Conservation (phyloP, 2,797 vertebrate genomes). For the Sebastes goodei region DNA sequence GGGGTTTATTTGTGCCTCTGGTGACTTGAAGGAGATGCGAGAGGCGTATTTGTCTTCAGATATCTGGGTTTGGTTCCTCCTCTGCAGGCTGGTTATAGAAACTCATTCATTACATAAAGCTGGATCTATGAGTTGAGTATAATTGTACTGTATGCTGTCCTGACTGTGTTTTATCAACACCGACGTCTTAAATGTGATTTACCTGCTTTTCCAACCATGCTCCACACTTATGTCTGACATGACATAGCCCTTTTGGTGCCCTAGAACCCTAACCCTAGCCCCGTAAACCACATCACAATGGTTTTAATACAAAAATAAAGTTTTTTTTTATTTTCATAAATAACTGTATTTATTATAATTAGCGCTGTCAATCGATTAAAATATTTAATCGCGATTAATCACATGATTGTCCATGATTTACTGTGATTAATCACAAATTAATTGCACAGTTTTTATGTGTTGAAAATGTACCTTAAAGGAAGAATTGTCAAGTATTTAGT, state of each 20-base stretch:
- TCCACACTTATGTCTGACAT: background rate
- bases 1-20: constrained; percentile 9
- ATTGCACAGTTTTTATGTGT: fast-evolving
- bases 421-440: too few species aligned
- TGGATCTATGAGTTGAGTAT: background rate
- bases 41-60: constrained; percentile 40
- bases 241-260: background rate
- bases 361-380: too few species aligned
- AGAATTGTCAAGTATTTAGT: too few species aligned
- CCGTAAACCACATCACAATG: too few species aligned
- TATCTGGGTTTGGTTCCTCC: constrained; percentile 19
- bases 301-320: too few species aligned
- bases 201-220: background rate
- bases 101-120: constrained; percentile 17
- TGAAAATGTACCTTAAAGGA: too few species aligned
- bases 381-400: too few species aligned
- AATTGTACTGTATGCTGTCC: background rate
- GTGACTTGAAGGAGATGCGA: constrained; percentile 31
- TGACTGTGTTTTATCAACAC: background rate
- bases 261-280: too few species aligned
- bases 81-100: constrained; percentile 27
- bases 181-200: constrained; percentile 13
- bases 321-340: too few species aligned
- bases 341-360: too few species aligned
- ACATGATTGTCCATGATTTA: too few species aligned